Evolutionary conservation across 2,113 vertebrate genomes (phyloP).

Genomic region (Boleophthalmus pectinirostris): DNA sequence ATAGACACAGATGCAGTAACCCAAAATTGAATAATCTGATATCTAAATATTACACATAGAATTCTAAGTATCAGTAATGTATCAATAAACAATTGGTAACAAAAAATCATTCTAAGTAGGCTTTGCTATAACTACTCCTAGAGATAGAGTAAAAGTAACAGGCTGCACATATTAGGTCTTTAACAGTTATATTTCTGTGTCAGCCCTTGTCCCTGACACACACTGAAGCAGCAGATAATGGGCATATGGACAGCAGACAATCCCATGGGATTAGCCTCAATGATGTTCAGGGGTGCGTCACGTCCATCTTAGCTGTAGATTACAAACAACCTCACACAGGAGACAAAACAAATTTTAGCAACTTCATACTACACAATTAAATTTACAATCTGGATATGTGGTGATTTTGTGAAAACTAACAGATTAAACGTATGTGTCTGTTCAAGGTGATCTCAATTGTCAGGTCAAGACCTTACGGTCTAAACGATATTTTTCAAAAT

Average conservation of each 20-base stretch:
- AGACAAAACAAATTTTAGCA: constrained; percentile 24
- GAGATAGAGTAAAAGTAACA: not conserved
- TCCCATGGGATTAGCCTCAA: constrained; percentile 75
- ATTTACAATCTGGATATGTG: not conserved
- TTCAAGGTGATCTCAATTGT: not conserved
- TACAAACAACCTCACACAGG: constrained; percentile 56
- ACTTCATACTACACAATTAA: not conserved
- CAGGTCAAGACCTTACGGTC: not conserved
- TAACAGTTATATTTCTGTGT: not conserved
- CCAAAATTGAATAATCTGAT: too few relatives aligned
- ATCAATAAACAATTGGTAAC: too few relatives aligned
- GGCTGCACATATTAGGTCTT: not conserved
- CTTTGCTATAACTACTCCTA: not conserved
- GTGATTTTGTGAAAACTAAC: not conserved
- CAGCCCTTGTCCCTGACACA: not conserved
- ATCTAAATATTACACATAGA: too few relatives aligned
- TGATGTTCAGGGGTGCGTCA: constrained; percentile 62
- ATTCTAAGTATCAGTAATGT: too few relatives aligned
- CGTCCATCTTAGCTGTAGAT: constrained; percentile 62
- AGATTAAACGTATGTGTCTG: not conserved
- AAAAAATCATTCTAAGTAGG: not conserved
- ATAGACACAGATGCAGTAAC: too few relatives aligned
- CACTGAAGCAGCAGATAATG: constrained; percentile 46
- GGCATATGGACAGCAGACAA: constrained; percentile 77
- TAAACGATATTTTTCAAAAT: not conserved